These are phyloP conservation scores for Paedocypris sp. DNA, from an alignment of 2,113 vertebrate genomes.

Conservation along the genomic window DNA sequence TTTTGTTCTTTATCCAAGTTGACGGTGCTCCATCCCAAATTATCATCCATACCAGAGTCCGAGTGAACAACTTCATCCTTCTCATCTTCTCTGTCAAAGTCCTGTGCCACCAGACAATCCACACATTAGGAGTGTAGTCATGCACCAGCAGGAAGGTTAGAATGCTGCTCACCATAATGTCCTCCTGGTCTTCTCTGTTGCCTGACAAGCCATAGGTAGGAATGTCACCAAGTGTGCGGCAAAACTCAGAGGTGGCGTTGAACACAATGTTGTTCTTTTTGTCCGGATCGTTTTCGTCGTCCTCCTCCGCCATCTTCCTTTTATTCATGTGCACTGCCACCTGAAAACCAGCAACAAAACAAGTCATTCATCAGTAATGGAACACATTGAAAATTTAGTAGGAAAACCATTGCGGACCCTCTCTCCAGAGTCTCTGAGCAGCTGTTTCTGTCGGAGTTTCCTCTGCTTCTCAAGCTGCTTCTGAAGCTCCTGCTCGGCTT, in stretches of 20 bases:
- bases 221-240: constrained; percentile 81
- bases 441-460: constrained; percentile 67
- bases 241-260: constrained; percentile 84
- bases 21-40: constrained; percentile 81
- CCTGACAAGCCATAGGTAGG: constrained; percentile 83
- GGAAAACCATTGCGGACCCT: constrained; percentile 47
- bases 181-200: constrained; percentile 83
- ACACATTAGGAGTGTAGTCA: background rate
- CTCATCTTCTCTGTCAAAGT: constrained; percentile 74
- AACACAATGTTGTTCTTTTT: constrained; percentile 75
- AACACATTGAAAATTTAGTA: background rate
- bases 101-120: constrained; percentile 42
- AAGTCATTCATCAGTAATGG: too few species aligned
- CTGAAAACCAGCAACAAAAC: background rate
- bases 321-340: constrained; percentile 45
- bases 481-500: constrained; percentile 76
- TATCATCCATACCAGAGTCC: constrained; percentile 74
- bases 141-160: background rate
- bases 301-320: background rate
- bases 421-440: constrained; percentile 68
- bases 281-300: constrained; percentile 64
- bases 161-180: constrained; percentile 65
- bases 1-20: constrained; percentile 79
- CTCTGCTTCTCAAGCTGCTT: constrained; percentile 84
- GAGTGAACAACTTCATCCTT: constrained; percentile 64